Evolutionary conservation across 2,113 vertebrate genomes (phyloP).

Genomic region (Psittacula cyanocephala): DNA sequence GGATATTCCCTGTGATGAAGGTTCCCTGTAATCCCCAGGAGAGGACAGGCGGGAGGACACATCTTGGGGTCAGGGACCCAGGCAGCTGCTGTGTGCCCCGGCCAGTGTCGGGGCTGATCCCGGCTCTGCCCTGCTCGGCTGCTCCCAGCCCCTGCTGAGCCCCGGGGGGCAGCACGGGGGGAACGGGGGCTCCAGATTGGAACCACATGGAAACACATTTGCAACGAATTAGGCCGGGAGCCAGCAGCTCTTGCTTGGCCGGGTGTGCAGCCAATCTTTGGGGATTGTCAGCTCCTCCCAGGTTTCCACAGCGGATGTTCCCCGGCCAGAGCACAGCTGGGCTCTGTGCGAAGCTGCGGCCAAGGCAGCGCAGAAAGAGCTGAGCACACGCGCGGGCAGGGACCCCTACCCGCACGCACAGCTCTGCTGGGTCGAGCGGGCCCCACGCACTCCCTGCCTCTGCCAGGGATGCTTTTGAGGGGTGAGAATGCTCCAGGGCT

Average conservation of each 20-base stretch:
- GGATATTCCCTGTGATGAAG: neutral
- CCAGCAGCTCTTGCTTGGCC: slow-evolving; percentile 72
- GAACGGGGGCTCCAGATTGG: slow-evolving; percentile 77
- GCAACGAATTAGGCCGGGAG: slow-evolving; percentile 80
- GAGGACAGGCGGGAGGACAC: neutral
- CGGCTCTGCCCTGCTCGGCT: neutral
- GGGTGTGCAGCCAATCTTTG: slow-evolving; percentile 67
- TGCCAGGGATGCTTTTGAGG: neutral
- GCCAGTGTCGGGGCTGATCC: neutral
- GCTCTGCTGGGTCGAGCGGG: fast-evolving
- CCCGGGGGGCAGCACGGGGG: neutral
- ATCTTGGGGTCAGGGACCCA: fast-evolving
- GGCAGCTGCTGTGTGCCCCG: fast-evolving
- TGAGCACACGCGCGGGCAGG: neutral
- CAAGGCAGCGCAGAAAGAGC: slow-evolving; percentile 77
- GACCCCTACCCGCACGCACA: neutral
- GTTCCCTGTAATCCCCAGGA: neutral
- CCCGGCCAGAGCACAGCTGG: slow-evolving; percentile 87
- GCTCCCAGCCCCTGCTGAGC: neutral
- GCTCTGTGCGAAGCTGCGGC: slow-evolving; percentile 78
- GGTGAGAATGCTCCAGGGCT: neutral
- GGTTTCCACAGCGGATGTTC: slow-evolving; percentile 91
- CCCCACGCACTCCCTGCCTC: fast-evolving
- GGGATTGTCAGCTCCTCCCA: slow-evolving; percentile 78
- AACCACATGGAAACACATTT: slow-evolving; percentile 82